Conservation (phyloP, 2,113 vertebrate species). For the Perccottus glenii region DNA sequence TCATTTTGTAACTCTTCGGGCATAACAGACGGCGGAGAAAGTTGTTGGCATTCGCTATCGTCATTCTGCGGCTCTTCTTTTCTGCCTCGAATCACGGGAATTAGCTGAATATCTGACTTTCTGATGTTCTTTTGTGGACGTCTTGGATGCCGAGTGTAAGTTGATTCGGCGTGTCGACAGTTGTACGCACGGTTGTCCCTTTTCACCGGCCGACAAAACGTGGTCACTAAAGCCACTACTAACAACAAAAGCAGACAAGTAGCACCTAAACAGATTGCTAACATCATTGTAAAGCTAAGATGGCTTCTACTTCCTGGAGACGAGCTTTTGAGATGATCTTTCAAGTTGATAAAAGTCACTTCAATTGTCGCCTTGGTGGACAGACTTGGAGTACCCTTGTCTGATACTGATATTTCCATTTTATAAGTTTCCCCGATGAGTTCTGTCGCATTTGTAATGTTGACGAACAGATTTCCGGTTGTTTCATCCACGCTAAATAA, state of each 20-base stretch:
- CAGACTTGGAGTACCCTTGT: conserved; percentile 80
- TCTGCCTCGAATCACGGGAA: conserved; percentile 84
- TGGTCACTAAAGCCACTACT: conserved; percentile 80
- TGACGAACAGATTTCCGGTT: conserved; percentile 86
- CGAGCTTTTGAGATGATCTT: conserved; percentile 84
- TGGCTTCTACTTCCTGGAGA: conserved; percentile 65
- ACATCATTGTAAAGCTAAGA: conserved; percentile 81
- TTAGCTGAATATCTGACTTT: conserved; percentile 91
- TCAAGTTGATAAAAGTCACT: conserved; percentile 83
- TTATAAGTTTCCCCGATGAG: conserved; percentile 82
- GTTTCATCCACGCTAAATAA: conserved; percentile 83
- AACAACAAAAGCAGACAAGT: conserved; percentile 82
- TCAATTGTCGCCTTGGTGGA: conserved; percentile 74
- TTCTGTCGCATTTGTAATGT: conserved; percentile 85
- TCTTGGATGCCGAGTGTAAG: conserved; percentile 87
- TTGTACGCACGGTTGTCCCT: conserved; percentile 91
- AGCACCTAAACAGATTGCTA: conserved; percentile 80
- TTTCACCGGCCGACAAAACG: conserved; percentile 85
- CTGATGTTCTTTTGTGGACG: conserved; percentile 91
- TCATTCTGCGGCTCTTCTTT: conserved; percentile 65
- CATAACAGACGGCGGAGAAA: conserved; percentile 26
- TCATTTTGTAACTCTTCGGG: conserved; percentile 64
- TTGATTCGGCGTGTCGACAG: conserved; percentile 90
- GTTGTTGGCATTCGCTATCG: conserved; percentile 49
- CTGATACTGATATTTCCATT: conserved; percentile 81